Base-by-base conservation (phyloP, 2,797 vertebrate species). In the Falco naumanni region DNA sequence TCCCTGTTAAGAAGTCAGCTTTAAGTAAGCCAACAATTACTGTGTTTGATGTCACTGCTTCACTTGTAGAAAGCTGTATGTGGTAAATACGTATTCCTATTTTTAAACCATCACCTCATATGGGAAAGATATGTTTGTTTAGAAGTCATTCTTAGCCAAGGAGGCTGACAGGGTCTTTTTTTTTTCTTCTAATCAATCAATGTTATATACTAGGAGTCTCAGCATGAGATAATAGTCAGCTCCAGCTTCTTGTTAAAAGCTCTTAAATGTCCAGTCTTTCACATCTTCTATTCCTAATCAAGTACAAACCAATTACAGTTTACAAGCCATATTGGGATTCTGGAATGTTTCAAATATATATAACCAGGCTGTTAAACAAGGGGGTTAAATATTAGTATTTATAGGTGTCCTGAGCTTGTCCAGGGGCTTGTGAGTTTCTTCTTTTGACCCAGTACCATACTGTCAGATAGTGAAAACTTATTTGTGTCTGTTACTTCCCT, bases 81-180 rank as follows among this genome's bases (percentile, higher is more conserved):
- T 53, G 43, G 60, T 68, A 89, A 94, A 90, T 60, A 89, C 13
- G 70, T 63, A 59, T 31, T 93, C 45, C 64, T 96, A 31, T 88
- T 94, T 97, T 96, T 90, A 93, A 92, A 72, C 22, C 22, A 84
- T 54, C n/a, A 57, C 51, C 74, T 95, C 74, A 76, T 84, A 71
- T 81, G 74, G 63, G 56, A 91, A 86, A 91, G 41, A 16, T 84
- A 24, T 82, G 51, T 63, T 96, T 94, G 59, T 56, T 84, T 84
- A 85, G 68, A 91, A 94, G 84, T 79, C 13, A 16, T 41, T 92
- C 39, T 72, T 90, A 93, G 41, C 41, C 72, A 88, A 65, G 33
- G 24, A 86, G 20, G 56, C 19, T 79, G 59, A 43, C 5, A 24
- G 25, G 12, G 8, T 63, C 29, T 50, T 66, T 72, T 83, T 74